These are phyloP conservation scores for Poecilus cupreus DNA, from an alignment of 2,888 invertebrate genomes.

Conservation along the genomic window DNA sequence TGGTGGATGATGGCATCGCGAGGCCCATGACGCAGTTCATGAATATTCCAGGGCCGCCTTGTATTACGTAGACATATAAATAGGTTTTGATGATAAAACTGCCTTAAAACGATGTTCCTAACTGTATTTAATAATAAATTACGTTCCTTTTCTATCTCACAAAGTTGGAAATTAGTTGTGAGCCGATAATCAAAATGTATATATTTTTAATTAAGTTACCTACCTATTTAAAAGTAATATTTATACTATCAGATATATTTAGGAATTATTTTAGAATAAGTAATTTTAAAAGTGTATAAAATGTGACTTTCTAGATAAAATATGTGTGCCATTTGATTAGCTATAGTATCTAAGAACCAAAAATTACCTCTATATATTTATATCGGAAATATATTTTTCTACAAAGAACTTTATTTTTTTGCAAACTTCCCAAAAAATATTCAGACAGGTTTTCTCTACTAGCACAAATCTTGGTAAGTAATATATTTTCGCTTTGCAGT, in stretches of 20 bases:
- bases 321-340: constrained; percentile 40
- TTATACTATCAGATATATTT: constrained; percentile 13
- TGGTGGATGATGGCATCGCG: constrained; percentile 64
- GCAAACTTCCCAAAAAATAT: background rate
- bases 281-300: constrained; percentile 17
- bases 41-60: constrained; percentile 68
- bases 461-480: no score
- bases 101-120: background rate
- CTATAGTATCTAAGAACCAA: background rate
- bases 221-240: constrained; percentile 1
- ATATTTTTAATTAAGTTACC: constrained; percentile 25
- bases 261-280: background rate
- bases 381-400: constrained; percentile 21
- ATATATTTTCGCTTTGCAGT: no score
- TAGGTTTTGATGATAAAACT: background rate
- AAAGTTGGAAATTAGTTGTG: constrained; percentile 4
- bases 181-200: constrained; percentile 56
- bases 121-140: constrained; percentile 21
- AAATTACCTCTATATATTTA: background rate
- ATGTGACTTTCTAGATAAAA: background rate
- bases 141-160: background rate
- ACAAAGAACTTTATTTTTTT: background rate
- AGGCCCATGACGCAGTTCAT: constrained; percentile 68
- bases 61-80: constrained; percentile 61
- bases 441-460: no score